Evolutionary conservation across 1,140 invertebrate genomes (phyloP), one percentile per base, ranked within the genome.

Genomic region (Adelges cooleyi): DNA sequence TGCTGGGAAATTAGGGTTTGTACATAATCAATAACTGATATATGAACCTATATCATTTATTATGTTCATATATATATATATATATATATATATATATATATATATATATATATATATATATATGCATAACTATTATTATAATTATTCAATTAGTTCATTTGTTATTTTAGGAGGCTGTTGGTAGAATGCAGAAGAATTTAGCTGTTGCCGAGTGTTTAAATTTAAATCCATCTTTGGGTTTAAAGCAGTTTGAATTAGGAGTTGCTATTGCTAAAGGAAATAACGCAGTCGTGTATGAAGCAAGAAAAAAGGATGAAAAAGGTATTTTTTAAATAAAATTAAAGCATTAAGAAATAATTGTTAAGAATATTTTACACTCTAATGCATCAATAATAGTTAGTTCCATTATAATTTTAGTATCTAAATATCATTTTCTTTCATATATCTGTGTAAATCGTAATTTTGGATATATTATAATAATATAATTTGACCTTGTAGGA

Each of bases 201-300:
- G 72, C 72, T 2, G 76, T 78, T 73, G 79, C 81, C 68, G 80
- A 81, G 67, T 74, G 77, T 56, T 80, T 68, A 72, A 73, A 49
- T 67, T 67, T 3, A 67, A 70, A 38, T 68, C 75, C 20, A 70
- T 75, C 29, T 69, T 75, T 51, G 71, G 75, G 27, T 56, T 76
- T 89, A 18, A 75, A 82, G 22, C 76, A 84, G 71, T 80, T 90
- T 66, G 77, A 82, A 56, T 77, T 90, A 66, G 87, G 86, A 2
- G 77, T 81, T 22, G 74, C 81, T 0, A 84, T 93, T 68, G 86
- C 84, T 9, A 89, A 92, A 75, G 90, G 90, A 23, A 86, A 86
- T 72, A 88, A 84, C 69, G 89, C 86, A 42, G 87, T 85, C 36
- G 87, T 93, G 5, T 89, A 91, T 73, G 80, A 84, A 23, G 86